Evolutionary conservation across 2,888 invertebrate genomes (phyloP).

Genomic region (Cactoblastis cactorum): DNA sequence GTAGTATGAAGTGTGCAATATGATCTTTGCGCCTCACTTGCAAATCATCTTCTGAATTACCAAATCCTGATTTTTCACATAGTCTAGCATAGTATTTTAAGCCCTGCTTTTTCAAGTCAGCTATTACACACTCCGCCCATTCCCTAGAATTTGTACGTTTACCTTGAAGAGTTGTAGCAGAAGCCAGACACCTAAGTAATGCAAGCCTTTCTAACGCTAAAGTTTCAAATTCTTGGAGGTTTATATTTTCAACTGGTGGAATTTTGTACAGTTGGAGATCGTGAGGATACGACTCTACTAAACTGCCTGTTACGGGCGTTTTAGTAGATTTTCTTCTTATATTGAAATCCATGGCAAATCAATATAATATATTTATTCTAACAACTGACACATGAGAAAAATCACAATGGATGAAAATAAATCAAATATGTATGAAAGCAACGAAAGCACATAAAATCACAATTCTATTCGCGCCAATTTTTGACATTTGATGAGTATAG

Average conservation of each 20-base stretch:
- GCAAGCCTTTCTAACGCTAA: constrained; percentile 90
- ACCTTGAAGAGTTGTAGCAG: constrained; percentile 82
- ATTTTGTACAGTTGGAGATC: constrained; percentile 88
- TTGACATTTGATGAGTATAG: not conserved
- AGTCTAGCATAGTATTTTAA: constrained; percentile 82
- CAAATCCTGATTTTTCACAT: constrained; percentile 76
- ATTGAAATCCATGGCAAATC: constrained; percentile 73
- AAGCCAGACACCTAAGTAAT: constrained; percentile 87
- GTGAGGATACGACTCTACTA: constrained; percentile 82
- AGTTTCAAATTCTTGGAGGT: constrained; percentile 91
- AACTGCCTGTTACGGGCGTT: constrained; percentile 52
- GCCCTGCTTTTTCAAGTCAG: constrained; percentile 83
- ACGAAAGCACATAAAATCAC: too few relatives aligned
- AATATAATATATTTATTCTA: too few relatives aligned
- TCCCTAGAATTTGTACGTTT: constrained; percentile 82
- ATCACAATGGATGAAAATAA: not conserved
- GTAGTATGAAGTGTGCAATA: constrained; percentile 94
- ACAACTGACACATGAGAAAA: too few relatives aligned
- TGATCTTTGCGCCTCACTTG: constrained; percentile 88
- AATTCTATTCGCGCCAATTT: not conserved
- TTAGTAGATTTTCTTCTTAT: constrained; percentile 65
- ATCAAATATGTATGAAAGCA: not conserved
- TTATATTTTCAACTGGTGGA: constrained; percentile 86
- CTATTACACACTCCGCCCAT: constrained; percentile 81
- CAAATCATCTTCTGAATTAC: constrained; percentile 79